Base-by-base conservation (phyloP, 2,888 invertebrate genomes). In the Mesochorus sp. region DNA sequence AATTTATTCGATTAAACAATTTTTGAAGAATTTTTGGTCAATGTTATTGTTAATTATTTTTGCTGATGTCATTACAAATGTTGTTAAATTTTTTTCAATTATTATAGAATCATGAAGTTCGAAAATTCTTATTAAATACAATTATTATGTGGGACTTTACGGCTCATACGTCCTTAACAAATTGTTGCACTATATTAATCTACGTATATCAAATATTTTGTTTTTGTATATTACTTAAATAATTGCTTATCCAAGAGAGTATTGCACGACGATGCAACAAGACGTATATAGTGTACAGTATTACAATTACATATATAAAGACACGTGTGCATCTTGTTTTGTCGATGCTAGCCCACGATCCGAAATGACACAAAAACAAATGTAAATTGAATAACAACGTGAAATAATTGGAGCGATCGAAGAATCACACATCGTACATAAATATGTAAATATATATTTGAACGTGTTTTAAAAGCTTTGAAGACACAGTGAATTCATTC, bases 201-300 rank as follows among this genome's bases (percentile, higher is more conserved):
- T n/a, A n/a, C n/a, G n/a, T n/a, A n/a, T n/a, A n/a, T n/a, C n/a
- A n/a, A n/a, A n/a, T n/a, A n/a, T n/a, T n/a, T n/a, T n/a, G n/a
- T n/a, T n/a, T n/a, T n/a, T n/a, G n/a, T n/a, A n/a, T n/a, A n/a
- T n/a, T n/a, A n/a, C n/a, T n/a, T n/a, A n/a, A n/a, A n/a, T n/a
- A n/a, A n/a, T n/a, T n/a, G n/a, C n/a, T 44, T 51, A 59, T 37
- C 39, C 26, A 61, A 44, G 53, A 17, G 51, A 64, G 73, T 51
- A 39, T 61, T 68, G 77, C 73, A 70, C 34, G 12, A 37, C 64
- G 55, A 51, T 59, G 68, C 49, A 73, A 51, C 68, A 42, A 64
- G 49, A 73, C n/a, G n/a, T n/a, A n/a, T 53, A 68, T 70, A 64
- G 64, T 73, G 73, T 73, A 78, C 77, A 78, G 77, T 78, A 78